Evolutionary conservation across 1,140 invertebrate genomes (phyloP), one percentile per base, ranked within the genome.

Genomic region (Sycophaga agraensis): DNA sequence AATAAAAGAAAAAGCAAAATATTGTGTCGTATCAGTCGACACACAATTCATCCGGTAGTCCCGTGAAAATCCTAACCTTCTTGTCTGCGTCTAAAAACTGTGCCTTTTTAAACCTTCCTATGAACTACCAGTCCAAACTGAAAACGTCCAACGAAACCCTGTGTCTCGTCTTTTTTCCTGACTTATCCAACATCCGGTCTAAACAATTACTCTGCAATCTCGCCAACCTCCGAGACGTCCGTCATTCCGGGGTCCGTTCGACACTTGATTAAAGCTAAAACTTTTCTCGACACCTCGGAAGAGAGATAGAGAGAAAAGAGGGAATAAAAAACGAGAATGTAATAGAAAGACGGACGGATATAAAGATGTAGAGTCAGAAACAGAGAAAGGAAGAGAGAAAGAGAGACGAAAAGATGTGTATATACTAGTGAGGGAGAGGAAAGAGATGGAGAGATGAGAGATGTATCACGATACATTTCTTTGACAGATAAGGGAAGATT

Each of bases 51-150:
- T 45, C 24, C 53, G 45, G 48, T 55, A 59, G 61, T 64, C 62
- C 50, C 48, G 45, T 59, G 26, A 63, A 59, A 42, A 66, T 70
- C 65, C 67, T 46, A 31, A 71, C 51, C 64, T 74, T 75, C 75
- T 83, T 84, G 83, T 84, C 82, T 84, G 80, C 82, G 83, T 84
- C 83, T 84, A 75, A 63, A 63, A 55, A 50, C 49, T 45, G 39
- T 50, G 35, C 48, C 48, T 42, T 55, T 77, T 77, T 79, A 82
- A 77, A 40, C 73, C 74, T 69, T 73, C 63, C 73, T 70, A 68
- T 60, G 45, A 69, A 22, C 22, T 11, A 22, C 64, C 64, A 42
- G 22, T 69, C 66, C 68, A 63, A 63, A 64, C 64, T 48, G 28
- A 57, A n/a, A 68, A 63, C 34, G 62, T 48, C 39, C 35, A 60